Evolutionary conservation across 2,113 vertebrate species (phyloP), one percentile per base, ranked within the genome.

Genomic region (Anas platyrhynchos): DNA sequence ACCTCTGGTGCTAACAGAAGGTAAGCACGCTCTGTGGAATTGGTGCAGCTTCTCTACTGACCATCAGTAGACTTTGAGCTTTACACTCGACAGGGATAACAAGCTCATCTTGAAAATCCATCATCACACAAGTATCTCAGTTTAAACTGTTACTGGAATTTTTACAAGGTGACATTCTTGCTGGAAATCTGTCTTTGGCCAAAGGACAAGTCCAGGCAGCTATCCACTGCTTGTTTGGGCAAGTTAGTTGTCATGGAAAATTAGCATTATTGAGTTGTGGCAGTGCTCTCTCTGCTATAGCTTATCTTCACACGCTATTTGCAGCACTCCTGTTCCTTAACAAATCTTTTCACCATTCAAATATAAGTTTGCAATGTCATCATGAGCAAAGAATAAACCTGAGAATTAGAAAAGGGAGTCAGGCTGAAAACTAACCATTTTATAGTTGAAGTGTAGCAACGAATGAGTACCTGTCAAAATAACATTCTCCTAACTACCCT

Each of bases 181-280:
- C 79, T 46, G 85, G 75, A 83, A 38, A 44, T 62, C 74, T 86
- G 4, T 59, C 16, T 93, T 71, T 76, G 67, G 36, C 59, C 63
- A 74, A 16, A 3, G 14, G 86, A 94, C 95, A 97, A 94, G 96
- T 56, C 94, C 93, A 72, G 96, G 55, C 96, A 97, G 69, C 85
- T 85, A 75, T 61, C 91, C 83, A 11, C 48, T 72, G 43, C 77
- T 87, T 95, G 94, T 93, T 67, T 82, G 93, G 83, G 86, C 81
- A 96, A 94, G 94, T 92, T 36, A 87, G 94, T 94, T 96, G 96
- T 96, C 91, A 95, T 84, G 88, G 88, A 88, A 94, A 95, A 95
- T 46, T 7, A 96, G 73, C 48, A 44, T 72, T 74, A 34, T 3
- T 7, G 61, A 79, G 38, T 52, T 67, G 34, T 18, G 27, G 56